Base-by-base conservation (phyloP, 2,113 vertebrate species). In the Stercorarius parasiticus region DNA sequence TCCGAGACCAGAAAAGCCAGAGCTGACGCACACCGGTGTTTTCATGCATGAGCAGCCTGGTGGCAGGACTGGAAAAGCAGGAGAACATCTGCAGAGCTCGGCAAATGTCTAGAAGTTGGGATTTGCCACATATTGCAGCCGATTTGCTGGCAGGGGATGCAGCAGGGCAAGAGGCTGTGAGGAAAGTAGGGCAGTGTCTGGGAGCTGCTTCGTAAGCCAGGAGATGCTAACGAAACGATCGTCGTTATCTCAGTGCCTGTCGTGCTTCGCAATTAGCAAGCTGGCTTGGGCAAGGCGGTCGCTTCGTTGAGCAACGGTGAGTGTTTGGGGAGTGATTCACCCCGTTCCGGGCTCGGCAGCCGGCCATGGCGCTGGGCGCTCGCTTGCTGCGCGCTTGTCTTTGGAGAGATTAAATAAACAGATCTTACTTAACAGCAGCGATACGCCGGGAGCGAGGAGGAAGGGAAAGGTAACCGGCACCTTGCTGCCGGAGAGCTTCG, bases 51-150 rank as follows among this genome's bases (percentile, higher is more conserved):
- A 86, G 66, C 80, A 92, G 78, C 80, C 52, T 9, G 2, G 76
- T 42, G 90, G 93, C 77, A 82, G 87, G 97, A 93, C 96, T 71
- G 93, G 97, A 95, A 97, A 92, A 97, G 95, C 97, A 87, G 94
- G 94, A 91, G 93, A 96, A 38, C 94, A 95, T 87, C 95, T 91
- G 93, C 97, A 80, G 81, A 97, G 83, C 96, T 95, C 66, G 78
- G 95, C 95, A 94, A 84, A 94, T 3, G 77, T 38, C 94, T 94
- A 2, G 40, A 73, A 95, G 95, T 47, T 21, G 78, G 71, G 78
- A 87, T 96, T 82, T 87, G 86, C 91, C 86, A 12, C 88, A 1
- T 12, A 15, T 36, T 34, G 72, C 90, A 49, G 76, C 10, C 85
- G 9, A 2, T 17, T 70, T 9, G 58, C 78, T 71, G 84, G 93